Evolutionary conservation across 2,113 vertebrate genomes (phyloP).

Genomic region (Oreochromis aureus): DNA sequence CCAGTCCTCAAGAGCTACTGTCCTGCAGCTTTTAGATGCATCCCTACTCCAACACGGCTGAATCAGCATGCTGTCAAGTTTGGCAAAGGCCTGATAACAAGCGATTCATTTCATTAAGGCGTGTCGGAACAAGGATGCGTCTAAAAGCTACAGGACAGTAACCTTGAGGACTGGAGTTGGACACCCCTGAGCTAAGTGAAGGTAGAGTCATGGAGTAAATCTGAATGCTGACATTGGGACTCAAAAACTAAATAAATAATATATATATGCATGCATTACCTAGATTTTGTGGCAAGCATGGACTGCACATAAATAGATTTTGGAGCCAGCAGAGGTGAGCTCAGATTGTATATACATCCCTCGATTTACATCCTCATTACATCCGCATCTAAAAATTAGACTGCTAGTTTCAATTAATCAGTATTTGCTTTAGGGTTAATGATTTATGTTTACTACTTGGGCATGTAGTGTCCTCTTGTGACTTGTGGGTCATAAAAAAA

Average conservation of each 20-base stretch:
- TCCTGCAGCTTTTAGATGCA: background rate
- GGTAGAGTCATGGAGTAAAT: background rate
- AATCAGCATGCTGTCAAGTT: background rate
- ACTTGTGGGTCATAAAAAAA: background rate
- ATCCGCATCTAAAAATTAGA: background rate
- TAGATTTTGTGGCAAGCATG: background rate
- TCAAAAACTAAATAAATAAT: background rate
- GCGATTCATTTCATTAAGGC: background rate
- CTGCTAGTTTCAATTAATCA: background rate
- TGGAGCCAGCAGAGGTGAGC: background rate
- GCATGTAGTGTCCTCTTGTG: rapidly evolving
- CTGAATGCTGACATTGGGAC: background rate
- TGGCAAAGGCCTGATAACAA: background rate
- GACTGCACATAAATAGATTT: background rate
- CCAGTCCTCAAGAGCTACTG: background rate
- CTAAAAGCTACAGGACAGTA: background rate
- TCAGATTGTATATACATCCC: background rate
- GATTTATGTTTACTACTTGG: background rate
- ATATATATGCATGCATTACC: no score
- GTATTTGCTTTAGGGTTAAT: rapidly evolving
- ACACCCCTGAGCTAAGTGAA: background rate
- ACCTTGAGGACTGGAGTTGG: background rate
- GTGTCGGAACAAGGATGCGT: rapidly evolving
- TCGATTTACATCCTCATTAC: background rate
- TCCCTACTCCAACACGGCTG: background rate